These are phyloP conservation scores for Ptilorrhoa leucosticta DNA, from an alignment of 2,113 vertebrate genomes.

Conservation along the genomic window DNA sequence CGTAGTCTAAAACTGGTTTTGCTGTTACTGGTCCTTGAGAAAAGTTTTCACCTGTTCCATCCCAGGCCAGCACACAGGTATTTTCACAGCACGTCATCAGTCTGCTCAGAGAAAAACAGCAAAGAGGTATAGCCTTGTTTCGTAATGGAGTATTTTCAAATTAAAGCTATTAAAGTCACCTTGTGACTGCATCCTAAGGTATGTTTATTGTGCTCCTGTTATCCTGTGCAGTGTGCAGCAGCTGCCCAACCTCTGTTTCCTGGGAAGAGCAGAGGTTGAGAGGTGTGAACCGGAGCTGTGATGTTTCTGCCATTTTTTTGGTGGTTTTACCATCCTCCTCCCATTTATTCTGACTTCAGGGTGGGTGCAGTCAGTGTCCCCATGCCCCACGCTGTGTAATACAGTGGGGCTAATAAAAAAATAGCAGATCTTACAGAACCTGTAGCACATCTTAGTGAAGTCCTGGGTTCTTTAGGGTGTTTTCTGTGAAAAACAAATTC, in stretches of 20 bases:
- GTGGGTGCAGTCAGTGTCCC: too few species aligned
- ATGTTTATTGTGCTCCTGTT: background rate
- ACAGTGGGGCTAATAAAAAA: background rate
- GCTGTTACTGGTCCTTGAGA: background rate
- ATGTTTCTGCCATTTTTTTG: background rate
- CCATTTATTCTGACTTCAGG: background rate
- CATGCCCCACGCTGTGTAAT: too few species aligned
- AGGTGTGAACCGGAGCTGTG: rapidly evolving
- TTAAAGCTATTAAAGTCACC: background rate
- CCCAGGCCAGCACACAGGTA: background rate
- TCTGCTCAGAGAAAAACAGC: background rate
- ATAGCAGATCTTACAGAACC: rapidly evolving
- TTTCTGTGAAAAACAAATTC: background rate
- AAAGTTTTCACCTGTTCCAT: background rate
- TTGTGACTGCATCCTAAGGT: background rate
- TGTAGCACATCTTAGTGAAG: background rate
- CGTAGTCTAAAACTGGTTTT: background rate
- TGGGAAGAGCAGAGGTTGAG: background rate
- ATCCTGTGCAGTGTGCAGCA: background rate
- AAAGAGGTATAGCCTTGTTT: background rate
- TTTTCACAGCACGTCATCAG: background rate
- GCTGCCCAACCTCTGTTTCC: background rate
- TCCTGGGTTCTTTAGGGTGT: too few species aligned
- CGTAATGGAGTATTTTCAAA: background rate
- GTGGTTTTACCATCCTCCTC: background rate